Conservation (phyloP, 2,113 vertebrate genomes). For the Cebidichthys violaceus region DNA sequence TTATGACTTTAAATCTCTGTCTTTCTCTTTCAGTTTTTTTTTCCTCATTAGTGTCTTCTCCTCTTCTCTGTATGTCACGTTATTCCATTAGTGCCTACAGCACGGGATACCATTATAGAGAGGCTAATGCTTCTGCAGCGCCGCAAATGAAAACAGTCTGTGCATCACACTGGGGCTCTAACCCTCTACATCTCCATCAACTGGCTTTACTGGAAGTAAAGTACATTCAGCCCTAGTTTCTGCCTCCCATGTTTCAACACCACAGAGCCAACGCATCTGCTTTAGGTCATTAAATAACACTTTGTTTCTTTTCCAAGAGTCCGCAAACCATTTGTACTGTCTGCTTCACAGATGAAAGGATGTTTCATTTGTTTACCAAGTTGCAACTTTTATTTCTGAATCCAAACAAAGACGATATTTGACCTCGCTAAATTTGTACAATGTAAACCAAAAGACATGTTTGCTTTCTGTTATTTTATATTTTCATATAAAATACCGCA, state of each 20-base stretch:
- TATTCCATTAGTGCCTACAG: slow-evolving; percentile 1
- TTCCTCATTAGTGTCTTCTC: background rate
- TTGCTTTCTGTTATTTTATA: background rate
- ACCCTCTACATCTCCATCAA: background rate
- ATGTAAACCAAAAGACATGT: background rate
- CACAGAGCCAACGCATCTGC: background rate
- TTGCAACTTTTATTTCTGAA: background rate
- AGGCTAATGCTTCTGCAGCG: slow-evolving; percentile 8
- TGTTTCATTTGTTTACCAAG: background rate
- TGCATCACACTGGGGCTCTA: background rate
- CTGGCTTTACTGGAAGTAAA: slow-evolving; percentile 6
- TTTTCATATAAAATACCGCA: background rate
- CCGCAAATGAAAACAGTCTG: background rate
- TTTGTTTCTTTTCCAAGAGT: background rate
- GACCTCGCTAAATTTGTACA: background rate
- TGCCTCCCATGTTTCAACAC: background rate
- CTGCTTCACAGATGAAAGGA: background rate
- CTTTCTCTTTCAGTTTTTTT: slow-evolving; percentile 16
- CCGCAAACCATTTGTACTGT: background rate
- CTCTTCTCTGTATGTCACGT: background rate
- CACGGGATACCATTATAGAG: slow-evolving; percentile 9
- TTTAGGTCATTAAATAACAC: background rate
- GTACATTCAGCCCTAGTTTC: background rate
- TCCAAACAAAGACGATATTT: background rate
- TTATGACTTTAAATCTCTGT: slow-evolving; percentile 32